These are phyloP conservation scores for Ennomos fuscantarius DNA, from an alignment of 2,888 invertebrate species.

Conservation along the genomic window DNA sequence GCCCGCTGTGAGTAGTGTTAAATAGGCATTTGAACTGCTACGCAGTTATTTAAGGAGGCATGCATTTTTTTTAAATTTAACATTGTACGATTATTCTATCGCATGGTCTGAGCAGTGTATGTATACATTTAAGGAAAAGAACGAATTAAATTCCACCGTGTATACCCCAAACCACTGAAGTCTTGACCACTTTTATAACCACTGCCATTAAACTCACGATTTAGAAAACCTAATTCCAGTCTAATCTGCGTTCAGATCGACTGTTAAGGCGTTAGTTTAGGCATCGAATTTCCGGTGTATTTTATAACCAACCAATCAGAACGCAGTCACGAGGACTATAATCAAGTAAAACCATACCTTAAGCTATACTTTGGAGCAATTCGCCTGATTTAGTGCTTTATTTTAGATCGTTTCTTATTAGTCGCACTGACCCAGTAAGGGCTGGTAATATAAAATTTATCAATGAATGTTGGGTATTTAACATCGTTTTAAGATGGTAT, in stretches of 20 bases:
- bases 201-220: conserved; percentile 17
- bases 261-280: conserved; percentile 30
- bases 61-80: no score
- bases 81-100: no score
- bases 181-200: conserved; percentile 17
- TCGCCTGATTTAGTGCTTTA: conserved; percentile 40
- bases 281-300: conserved; percentile 41
- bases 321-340: conserved; percentile 42
- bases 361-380: conserved; percentile 32
- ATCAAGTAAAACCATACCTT: conserved; percentile 43
- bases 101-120: no score
- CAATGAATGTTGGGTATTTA: no score
- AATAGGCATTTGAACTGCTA: no score
- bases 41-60: no score
- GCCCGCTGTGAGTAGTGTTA: no score
- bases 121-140: no score
- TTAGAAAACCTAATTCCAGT: conserved; percentile 25
- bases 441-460: no score
- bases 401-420: conserved; percentile 33
- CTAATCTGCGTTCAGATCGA: conserved; percentile 36
- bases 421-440: background rate
- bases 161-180: no score
- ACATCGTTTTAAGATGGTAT: no score
- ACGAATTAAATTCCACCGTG: no score
- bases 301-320: conserved; percentile 36